Evolutionary conservation across 2,888 invertebrate species (phyloP).

Genomic region (Idaea aversata): DNA sequence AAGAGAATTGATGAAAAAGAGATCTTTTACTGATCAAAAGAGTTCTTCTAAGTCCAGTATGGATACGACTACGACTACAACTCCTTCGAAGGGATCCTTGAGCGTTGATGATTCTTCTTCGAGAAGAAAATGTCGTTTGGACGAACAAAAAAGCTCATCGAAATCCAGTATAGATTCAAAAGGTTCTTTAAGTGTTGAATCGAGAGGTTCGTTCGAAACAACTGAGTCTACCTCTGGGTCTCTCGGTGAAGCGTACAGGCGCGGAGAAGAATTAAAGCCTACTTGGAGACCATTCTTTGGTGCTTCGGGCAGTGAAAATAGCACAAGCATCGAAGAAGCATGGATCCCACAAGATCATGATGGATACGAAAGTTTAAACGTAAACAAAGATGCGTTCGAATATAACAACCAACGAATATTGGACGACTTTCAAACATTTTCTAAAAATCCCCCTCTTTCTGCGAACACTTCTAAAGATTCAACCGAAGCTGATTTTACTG

Average conservation of each 20-base stretch:
- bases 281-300: constrained; percentile 92
- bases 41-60: constrained; percentile 82
- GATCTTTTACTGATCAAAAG: constrained; percentile 66
- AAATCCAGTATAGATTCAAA: constrained; percentile 84
- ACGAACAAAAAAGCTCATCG: constrained; percentile 79
- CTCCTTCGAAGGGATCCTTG: constrained; percentile 73
- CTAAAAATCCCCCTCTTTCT: constrained; percentile 72
- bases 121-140: constrained; percentile 64
- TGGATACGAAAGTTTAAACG: constrained; percentile 78
- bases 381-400: constrained; percentile 72
- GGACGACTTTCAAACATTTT: constrained; percentile 76
- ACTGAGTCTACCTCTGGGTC: constrained; percentile 89
- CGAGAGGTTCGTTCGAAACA: constrained; percentile 85
- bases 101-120: constrained; percentile 77
- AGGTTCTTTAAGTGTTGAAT: constrained; percentile 84
- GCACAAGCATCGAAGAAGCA: constrained; percentile 92
- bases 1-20: constrained; percentile 66
- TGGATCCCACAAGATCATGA: constrained; percentile 89
- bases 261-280: constrained; percentile 86
- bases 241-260: constrained; percentile 84
- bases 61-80: constrained; percentile 73
- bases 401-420: constrained; percentile 66
- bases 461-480: constrained; percentile 77
- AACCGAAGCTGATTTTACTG: constrained; percentile 84
- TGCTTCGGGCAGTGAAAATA: constrained; percentile 88